Conservation (phyloP, 2,888 invertebrate genomes). For the Brachylomia viminalis region DNA sequence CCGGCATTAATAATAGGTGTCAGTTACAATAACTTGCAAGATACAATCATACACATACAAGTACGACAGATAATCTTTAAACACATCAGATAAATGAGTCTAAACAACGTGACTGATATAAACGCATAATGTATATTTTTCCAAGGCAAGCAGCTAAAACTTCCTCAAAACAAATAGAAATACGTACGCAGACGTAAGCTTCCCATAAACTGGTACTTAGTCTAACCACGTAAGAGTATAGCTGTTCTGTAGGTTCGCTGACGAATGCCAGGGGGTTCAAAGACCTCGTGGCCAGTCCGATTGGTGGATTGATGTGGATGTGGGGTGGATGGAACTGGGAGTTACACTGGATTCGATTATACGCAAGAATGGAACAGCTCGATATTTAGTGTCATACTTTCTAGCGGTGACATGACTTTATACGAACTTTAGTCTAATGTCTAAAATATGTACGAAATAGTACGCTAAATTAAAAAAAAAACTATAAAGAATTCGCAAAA, state of each 20-base stretch:
- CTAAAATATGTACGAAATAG: no score
- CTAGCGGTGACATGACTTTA: no score
- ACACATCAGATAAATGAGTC: slow-evolving; percentile 24
- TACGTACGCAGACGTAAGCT: slow-evolving; percentile 2
- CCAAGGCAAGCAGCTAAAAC: slow-evolving; percentile 49
- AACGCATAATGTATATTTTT: slow-evolving; percentile 42
- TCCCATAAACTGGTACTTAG: slow-evolving; percentile 36
- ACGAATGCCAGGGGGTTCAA: slow-evolving; percentile 59
- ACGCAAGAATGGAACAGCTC: slow-evolving; percentile 35
- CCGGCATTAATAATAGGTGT: not conserved
- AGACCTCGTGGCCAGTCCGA: slow-evolving; percentile 49
- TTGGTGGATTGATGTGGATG: no score
- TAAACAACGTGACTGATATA: slow-evolving; percentile 34
- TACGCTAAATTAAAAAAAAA: no score
- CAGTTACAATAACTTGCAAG: not conserved
- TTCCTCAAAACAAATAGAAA: slow-evolving; percentile 45
- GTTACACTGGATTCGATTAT: slow-evolving; percentile 52
- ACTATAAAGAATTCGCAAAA: no score
- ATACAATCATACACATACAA: not conserved
- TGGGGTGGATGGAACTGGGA: slow-evolving; percentile 48
- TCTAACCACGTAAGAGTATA: slow-evolving; percentile 31
- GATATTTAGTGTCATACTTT: no score
- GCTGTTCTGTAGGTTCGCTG: slow-evolving; percentile 38
- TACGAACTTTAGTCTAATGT: no score
- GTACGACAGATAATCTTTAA: slow-evolving; percentile 20